Percentiles rank a stretch among this genome's conserved stretches.
Conservation (phyloP, 2,888 invertebrate species). For the Melanchra persicariae region DNA sequence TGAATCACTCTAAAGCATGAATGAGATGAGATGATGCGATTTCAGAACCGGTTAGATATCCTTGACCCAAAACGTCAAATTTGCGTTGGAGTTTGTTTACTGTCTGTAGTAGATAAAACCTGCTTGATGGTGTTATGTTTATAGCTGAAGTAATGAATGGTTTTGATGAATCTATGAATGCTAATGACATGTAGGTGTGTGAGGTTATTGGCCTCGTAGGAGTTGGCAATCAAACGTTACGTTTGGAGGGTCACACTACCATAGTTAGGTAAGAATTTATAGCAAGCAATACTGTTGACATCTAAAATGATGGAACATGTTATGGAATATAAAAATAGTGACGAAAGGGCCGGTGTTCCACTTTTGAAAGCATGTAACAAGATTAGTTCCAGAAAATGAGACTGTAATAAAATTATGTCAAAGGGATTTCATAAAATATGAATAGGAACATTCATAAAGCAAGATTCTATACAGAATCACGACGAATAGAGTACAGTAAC, state of each 20-base stretch:
- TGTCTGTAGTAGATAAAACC: conserved; percentile 26
- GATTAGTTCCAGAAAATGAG: conserved; percentile 48
- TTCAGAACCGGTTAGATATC: conserved; percentile 54
- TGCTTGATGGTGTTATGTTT: conserved; percentile 47
- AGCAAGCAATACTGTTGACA: background rate
- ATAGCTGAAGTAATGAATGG: conserved; percentile 38
- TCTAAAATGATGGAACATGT: conserved; percentile 2
- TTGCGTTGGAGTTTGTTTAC: conserved; percentile 52
- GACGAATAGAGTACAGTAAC: no score
- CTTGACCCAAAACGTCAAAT: conserved; percentile 52
- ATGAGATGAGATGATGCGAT: conserved; percentile 65
- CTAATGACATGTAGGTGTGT: conserved; percentile 24
- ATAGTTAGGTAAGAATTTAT: background rate
- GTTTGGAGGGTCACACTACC: background rate
- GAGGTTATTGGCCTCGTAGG: conserved; percentile 24
- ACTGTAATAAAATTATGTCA: conserved; percentile 24
- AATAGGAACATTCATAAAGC: background rate
- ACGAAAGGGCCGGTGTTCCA: conserved; percentile 16
- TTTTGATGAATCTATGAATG: conserved; percentile 14
- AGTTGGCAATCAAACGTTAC: background rate
- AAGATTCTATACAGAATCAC: background rate
- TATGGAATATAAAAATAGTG: conserved; percentile 6
- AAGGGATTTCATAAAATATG: conserved; percentile 43
- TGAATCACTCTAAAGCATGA: conserved; percentile 55
- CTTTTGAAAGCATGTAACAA: conserved; percentile 25